Conservation (phyloP, 2,113 vertebrate species). For the Lophius piscatorius region DNA sequence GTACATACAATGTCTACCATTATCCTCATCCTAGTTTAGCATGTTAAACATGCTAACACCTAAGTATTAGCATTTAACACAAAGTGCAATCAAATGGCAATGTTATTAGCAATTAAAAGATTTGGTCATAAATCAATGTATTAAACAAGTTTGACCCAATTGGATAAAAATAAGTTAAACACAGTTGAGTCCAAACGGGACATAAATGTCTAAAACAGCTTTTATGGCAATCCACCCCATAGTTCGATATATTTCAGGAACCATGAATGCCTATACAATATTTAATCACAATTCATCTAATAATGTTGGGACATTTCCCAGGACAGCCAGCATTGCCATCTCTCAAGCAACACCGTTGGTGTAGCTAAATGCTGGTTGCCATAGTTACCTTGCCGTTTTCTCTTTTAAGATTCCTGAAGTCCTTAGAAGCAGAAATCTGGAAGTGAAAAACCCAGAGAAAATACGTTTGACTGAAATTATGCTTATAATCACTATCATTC, state of each 20-base stretch:
- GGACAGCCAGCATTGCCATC: background rate
- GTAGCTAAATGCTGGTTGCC: background rate
- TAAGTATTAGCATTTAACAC: background rate
- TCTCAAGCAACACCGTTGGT: background rate
- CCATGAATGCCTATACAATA: too few species aligned
- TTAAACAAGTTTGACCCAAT: background rate
- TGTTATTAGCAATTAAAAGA: too few species aligned
- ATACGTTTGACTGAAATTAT: background rate
- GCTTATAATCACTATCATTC: background rate
- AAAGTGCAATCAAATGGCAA: too few species aligned
- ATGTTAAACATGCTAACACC: background rate
- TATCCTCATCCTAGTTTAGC: too few species aligned
- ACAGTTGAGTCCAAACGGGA: too few species aligned
- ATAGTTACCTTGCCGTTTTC: constrained; percentile 86
- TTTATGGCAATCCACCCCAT: background rate
- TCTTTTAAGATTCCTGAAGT: constrained; percentile 78
- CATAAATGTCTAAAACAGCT: background rate
- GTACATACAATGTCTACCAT: too few species aligned
- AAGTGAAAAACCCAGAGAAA: constrained; percentile 4
- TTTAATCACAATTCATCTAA: background rate
- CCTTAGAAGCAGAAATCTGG: constrained; percentile 75
- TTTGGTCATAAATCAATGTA: too few species aligned
- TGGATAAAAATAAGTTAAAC: too few species aligned
- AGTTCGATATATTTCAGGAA: background rate
- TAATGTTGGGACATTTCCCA: background rate